Conservation (phyloP, 2,888 invertebrate species). For the Chrysina gloriosa region DNA sequence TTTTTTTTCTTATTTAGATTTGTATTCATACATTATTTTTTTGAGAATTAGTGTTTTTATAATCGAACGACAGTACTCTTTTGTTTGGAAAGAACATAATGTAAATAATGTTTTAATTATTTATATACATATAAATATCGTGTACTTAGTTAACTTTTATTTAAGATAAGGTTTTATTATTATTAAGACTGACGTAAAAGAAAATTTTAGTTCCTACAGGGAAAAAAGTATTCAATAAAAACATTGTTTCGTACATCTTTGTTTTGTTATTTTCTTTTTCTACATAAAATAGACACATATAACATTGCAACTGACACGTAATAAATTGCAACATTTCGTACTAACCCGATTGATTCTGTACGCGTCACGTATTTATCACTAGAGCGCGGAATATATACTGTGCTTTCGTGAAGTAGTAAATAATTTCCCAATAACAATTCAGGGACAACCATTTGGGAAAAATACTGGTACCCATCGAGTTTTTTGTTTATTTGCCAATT, state of each 20-base stretch:
- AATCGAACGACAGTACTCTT: constrained; percentile 48
- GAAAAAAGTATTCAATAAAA: constrained; percentile 62
- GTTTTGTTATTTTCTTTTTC: constrained; percentile 24
- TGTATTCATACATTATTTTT: constrained; percentile 3
- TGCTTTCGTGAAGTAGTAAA: no score
- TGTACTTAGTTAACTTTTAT: constrained; percentile 53
- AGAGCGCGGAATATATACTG: no score
- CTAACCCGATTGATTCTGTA: no score
- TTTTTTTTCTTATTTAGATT: not conserved
- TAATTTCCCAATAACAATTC: no score
- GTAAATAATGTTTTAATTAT: constrained; percentile 49
- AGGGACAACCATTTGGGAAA: no score
- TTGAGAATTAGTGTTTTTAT: constrained; percentile 37
- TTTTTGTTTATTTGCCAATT: no score
- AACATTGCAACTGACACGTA: no score
- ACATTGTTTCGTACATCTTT: constrained; percentile 39
- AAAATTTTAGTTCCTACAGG: constrained; percentile 65
- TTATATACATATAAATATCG: constrained; percentile 44
- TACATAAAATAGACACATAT: not conserved
- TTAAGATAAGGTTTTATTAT: constrained; percentile 56
- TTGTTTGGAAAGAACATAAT: constrained; percentile 33
- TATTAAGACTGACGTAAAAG: constrained; percentile 63
- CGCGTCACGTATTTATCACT: no score
- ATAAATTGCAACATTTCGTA: no score
- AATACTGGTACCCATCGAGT: no score